Percentiles rank a stretch among this genome's conserved stretches.
phyloP scores from a whole-genome alignment of 2,888 invertebrate species.

The Ctenicera cuprea region DNA sequence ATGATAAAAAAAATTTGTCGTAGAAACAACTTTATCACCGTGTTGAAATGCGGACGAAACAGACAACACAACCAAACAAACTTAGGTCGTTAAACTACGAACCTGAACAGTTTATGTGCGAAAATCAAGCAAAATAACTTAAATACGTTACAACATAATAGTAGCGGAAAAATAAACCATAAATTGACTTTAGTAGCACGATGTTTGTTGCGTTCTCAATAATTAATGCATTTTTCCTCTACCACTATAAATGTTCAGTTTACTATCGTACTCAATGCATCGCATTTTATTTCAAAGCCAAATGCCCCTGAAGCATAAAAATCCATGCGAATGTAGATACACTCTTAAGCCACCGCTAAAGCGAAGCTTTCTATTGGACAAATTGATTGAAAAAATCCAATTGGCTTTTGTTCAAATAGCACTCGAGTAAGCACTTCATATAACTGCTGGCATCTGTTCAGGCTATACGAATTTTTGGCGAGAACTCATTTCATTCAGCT shows the following conservation, averaged over 20 bases:
- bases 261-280: constrained; percentile 12
- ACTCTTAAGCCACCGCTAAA: constrained; percentile 47
- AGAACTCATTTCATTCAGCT: constrained; percentile 41
- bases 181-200: neutral
- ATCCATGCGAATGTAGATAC: constrained; percentile 42
- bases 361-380: constrained; percentile 45
- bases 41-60: too few species aligned
- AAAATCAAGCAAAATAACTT: neutral
- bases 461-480: constrained; percentile 34
- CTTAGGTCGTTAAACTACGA: too few species aligned
- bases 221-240: constrained; percentile 16
- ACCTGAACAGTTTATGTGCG: too few species aligned
- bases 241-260: constrained; percentile 7
- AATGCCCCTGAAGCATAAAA: constrained; percentile 36
- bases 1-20: too few species aligned
- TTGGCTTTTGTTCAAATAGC: constrained; percentile 53
- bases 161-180: constrained; percentile 3
- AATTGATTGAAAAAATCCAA: constrained; percentile 54
- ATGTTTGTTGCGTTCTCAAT: constrained; percentile 10
- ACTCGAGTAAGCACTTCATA: constrained; percentile 51
- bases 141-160: neutral
- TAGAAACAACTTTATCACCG: too few species aligned
- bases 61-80: too few species aligned
- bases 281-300: constrained; percentile 27
- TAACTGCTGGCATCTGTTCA: constrained; percentile 49